Base-by-base conservation (phyloP, 1,140 invertebrate species). In the Copidosoma floridanum region DNA sequence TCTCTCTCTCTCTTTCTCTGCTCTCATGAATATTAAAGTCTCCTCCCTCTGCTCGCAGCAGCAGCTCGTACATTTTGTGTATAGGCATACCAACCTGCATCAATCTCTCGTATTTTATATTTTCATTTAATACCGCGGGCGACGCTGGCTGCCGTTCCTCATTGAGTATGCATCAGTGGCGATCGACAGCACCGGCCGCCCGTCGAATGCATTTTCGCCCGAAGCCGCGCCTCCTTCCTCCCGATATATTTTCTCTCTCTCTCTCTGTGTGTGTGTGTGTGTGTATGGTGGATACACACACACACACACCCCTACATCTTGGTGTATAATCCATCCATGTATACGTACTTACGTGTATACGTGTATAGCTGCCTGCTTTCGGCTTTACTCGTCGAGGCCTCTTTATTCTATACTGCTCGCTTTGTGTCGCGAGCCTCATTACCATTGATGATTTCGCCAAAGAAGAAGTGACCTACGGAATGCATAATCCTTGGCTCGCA, bases 91-190 rank as follows among this genome's bases (percentile, higher is more conserved):
- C n/a, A n/a, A n/a, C n/a, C n/a, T n/a, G n/a, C n/a, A n/a, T n/a
- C n/a, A n/a, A n/a, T n/a, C 29, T 32, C 29, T 32, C 40, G 59
- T 54, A 54, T 55, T 62, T 66, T 70, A 68, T 47, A 64, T 68
- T 72, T 74, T 70, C 52, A 61, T 69, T 61, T 64, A 64, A 68
- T 57, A 57, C 68, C 58, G n/a, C 47, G 64, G 65, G 61, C 67
- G 65, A 70, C 67, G 44, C 21, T 46, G 43, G 43, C 43, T 20
- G 44, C 61, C 48, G 64, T 65, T 64, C 65, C 69, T 73, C 69
- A 73, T 73, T 69, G 60, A 67, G 66, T 73, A 72, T 73, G 69
- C 72, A 74, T 69, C 71, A 64, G 65, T 68, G 64, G 65, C 73
- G 62, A 74, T 75, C 72, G 73, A 73, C 73, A 66, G 63, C 64